phyloP scores from a whole-genome alignment of 2,797 vertebrate species.

The Taeniopygia guttata region DNA sequence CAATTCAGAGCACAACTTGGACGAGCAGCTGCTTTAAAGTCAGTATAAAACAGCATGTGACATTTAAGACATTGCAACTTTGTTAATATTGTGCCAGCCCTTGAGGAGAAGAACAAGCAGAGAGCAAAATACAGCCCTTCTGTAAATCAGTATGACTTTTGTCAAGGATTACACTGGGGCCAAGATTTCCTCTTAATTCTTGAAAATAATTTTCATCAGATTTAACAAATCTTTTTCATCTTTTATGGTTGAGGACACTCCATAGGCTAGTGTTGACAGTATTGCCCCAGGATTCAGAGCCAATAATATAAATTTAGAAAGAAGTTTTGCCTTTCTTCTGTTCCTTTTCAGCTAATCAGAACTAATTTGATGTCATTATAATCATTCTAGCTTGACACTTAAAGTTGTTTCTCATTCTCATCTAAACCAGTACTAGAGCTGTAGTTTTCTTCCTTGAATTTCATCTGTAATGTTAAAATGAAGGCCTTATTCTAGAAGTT shows the following conservation, averaged over 20 bases:
- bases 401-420: not conserved
- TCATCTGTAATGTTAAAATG: not conserved
- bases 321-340: not conserved
- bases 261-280: not conserved
- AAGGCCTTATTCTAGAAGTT: not conserved
- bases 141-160: not conserved
- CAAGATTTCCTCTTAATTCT: not conserved
- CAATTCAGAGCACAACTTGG: constrained; percentile 77
- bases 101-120: not conserved
- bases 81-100: constrained; percentile 14
- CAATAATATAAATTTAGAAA: not conserved
- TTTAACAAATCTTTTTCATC: constrained; percentile 4
- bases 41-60: constrained; percentile 51
- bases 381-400: not conserved
- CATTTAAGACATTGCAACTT: constrained; percentile 32
- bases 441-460: not conserved
- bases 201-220: constrained; percentile 9
- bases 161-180: not conserved
- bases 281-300: not conserved
- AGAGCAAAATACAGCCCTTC: not conserved
- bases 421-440: not conserved
- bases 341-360: constrained; percentile 33
- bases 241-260: not conserved
- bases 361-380: constrained; percentile 26
- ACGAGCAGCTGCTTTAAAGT: constrained; percentile 80